Base-by-base conservation (phyloP, 2,113 vertebrate species). In the Centropus unirufus region DNA sequence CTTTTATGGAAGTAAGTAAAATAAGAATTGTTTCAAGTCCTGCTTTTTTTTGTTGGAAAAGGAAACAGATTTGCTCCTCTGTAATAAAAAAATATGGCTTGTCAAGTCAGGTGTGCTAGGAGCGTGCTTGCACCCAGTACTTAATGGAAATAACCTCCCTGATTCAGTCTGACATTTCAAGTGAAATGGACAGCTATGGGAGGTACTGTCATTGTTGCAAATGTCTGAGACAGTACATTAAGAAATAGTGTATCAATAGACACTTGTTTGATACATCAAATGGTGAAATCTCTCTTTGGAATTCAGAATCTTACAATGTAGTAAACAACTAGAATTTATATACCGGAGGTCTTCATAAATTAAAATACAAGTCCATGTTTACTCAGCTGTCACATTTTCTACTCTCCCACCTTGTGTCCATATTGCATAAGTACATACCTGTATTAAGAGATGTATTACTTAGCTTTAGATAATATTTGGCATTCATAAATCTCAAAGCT, bases 241-340 rank as follows among this genome's bases (percentile, higher is more conserved):
- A 87, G 80, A 84, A 59, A 30, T 40, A 19, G 15, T 20, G 30
- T 59, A 14, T 22, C 83, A 52, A 1, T 5, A 96, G 76, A 23
- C 32, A 17, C 63, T 72, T 12, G 42, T 64, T 63, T 75, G 42
- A 81, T 64, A 29, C 30, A 24, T 59, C 57, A 68, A 12, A 32
- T 47, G 66, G 36, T 84, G 75, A 40, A 75, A 72, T 19, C 24
- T 82, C 89, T 83, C 66, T 42, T 69, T 54, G 80, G 73, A 87
- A 87, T 79, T 82, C 92, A 69, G 89, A 79, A 52, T 42, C 49
- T 84, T 29, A 54, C 11, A 52, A 72, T 10, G 69, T 19, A 72
- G 61, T 51, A 66, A 82, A 92, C 55, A 91, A 89, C 91, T 87
- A 84, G 57, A 80, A 59, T 87, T 93, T 95, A 29, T 70, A 34